Conservation (phyloP, 2,888 invertebrate species). For the Molorchus minor region DNA sequence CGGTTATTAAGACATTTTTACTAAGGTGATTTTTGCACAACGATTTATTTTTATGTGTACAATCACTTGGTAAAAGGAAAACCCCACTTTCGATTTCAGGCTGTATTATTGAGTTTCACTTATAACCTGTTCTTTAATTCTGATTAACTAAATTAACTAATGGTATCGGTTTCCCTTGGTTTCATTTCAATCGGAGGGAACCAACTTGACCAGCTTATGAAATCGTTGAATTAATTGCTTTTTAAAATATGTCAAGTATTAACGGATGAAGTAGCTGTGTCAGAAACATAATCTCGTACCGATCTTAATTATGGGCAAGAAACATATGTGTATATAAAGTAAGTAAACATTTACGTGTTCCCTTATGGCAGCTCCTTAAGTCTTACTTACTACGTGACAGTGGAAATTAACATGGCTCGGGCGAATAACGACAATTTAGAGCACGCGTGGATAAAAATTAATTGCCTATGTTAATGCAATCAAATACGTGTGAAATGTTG, state of each 20-base stretch:
- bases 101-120: too few species aligned
- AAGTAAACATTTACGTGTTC: constrained; percentile 33
- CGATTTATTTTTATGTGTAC: too few species aligned
- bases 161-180: constrained; percentile 18
- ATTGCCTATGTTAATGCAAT: not conserved
- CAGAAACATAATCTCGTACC: constrained; percentile 42
- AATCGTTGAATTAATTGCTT: constrained; percentile 41
- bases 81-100: too few species aligned
- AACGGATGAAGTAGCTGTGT: constrained; percentile 44
- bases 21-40: too few species aligned
- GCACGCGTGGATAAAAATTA: not conserved
- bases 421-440: not conserved
- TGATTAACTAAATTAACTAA: too few species aligned
- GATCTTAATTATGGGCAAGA: constrained; percentile 43
- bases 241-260: constrained; percentile 46
- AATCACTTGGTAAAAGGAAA: too few species aligned
- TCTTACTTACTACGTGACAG: not conserved
- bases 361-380: not conserved
- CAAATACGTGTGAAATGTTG: too few species aligned
- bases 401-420: not conserved
- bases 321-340: constrained; percentile 39
- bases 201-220: not conserved
- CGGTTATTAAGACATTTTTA: too few species aligned
- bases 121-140: too few species aligned
- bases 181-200: constrained; percentile 8